A percentile compares a stretch with the other conserved stretches of the same genome.
These are phyloP conservation scores for Altica lythri DNA, from an alignment of 2,888 invertebrate genomes.

Conservation along the genomic window DNA sequence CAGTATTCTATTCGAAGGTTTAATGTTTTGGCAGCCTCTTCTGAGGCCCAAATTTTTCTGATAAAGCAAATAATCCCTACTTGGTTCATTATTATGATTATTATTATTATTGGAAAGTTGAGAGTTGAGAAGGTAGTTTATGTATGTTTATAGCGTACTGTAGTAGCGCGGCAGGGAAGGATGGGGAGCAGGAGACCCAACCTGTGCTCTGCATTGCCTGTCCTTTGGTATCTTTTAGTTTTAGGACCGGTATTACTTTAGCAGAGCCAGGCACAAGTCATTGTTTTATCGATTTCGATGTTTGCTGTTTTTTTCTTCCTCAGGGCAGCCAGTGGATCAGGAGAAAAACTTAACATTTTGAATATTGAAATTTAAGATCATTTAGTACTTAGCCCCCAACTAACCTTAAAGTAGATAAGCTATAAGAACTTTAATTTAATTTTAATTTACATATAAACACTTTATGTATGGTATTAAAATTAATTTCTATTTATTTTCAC, in stretches of 20 bases:
- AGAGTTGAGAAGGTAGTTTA: conserved; percentile 57
- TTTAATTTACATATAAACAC: too few relatives aligned
- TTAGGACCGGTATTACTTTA: conserved; percentile 54
- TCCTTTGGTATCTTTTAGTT: conserved; percentile 43
- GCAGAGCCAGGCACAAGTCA: conserved; percentile 50
- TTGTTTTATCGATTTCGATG: conserved; percentile 51
- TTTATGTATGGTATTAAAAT: too few relatives aligned
- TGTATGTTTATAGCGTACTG: conserved; percentile 59
- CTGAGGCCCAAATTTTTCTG: too few relatives aligned
- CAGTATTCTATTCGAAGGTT: too few relatives aligned
- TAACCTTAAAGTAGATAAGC: too few relatives aligned
- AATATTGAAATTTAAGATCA: too few relatives aligned
- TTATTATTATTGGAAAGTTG: conserved; percentile 56
- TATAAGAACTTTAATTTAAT: too few relatives aligned
- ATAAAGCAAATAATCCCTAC: too few relatives aligned
- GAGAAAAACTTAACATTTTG: too few relatives aligned
- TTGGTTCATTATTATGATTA: conserved; percentile 25
- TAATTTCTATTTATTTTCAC: too few relatives aligned
- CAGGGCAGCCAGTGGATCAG: conserved; percentile 35
- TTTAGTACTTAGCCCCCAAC: too few relatives aligned
- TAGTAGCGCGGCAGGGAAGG: conserved; percentile 50
- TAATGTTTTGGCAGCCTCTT: too few relatives aligned
- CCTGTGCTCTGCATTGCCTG: conserved; percentile 53
- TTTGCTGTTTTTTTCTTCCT: conserved; percentile 39
- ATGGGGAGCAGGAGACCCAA: conserved; percentile 47